Evolutionary conservation across 2,797 vertebrate genomes (phyloP), one percentile per base, ranked within the genome.

Genomic region (Xerus rutilus): DNA sequence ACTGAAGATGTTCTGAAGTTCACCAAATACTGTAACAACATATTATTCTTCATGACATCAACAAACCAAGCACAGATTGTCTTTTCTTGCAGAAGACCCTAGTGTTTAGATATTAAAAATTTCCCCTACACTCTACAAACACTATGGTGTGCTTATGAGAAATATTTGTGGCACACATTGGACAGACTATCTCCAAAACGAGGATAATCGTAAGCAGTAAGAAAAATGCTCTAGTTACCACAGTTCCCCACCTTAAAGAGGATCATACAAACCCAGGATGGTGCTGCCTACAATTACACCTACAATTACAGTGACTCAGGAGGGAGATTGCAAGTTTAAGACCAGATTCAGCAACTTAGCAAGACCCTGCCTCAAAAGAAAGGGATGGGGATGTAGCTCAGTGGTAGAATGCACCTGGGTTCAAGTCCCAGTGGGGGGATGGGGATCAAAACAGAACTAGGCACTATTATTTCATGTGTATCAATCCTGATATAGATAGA

Each of bases 51-150:
- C 52, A 69, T 32, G 64, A 77, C 77, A 39, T 83, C 69, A 65
- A 67, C 17, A 89, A 76, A 77, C 21, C 70, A 93, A 89, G 52
- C 21, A 69, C 5, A 85, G 30, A n/a, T 32, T 12, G 4, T 52
- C 69, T 82, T 76, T 94, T 92, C 76, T 70, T 85, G 57, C 52
- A 90, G 64, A 79, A 93, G 76, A 52, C 20, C 17, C 64, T 49
- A 39, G 47, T n/a, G 15, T 39, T 43, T 45, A 59, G 54, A 83
- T 65, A 35, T 25, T 65, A 18, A 45, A 78, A 90, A 28, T 76
- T 81, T 89, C 52, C 54, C 47, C 54, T 18, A 57, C 9, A n/a
- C 0, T 17, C 64, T 65, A 72, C 23, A 82, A 49, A 82, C 7
- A 35, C 35, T 62, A 3, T 1, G 5, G 11, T 64, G 5, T 89